phyloP scores from a whole-genome alignment of 2,888 invertebrate genomes.

The Trimorus sp. region DNA sequence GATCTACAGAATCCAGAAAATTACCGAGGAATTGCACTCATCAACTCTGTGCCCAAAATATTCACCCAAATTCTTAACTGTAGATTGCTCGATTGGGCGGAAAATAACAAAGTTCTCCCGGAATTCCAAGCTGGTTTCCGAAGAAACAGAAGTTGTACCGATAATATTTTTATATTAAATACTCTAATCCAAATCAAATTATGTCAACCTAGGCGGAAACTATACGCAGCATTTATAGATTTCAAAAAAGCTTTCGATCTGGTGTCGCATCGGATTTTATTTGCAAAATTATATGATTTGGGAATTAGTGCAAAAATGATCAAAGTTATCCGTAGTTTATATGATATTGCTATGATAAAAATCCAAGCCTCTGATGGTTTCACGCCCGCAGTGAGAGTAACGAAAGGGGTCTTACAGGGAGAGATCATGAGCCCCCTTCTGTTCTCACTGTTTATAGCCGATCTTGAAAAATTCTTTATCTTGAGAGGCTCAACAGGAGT shows the following conservation, averaged over 20 bases:
- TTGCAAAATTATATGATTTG: background rate
- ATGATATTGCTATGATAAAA: background rate
- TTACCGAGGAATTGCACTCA: too few relatives aligned
- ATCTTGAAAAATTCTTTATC: conserved; percentile 5
- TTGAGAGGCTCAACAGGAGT: background rate
- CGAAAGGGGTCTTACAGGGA: conserved; percentile 11
- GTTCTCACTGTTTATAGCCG: conserved; percentile 14
- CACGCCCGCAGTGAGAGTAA: background rate
- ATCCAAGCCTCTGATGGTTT: background rate
- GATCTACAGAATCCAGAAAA: too few relatives aligned
- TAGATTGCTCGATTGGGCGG: conserved; percentile 7
- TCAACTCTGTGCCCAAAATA: too few relatives aligned
- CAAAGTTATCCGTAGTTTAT: background rate
- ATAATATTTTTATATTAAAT: conserved; percentile 22
- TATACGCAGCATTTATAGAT: conserved; percentile 16
- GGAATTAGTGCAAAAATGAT: conserved; percentile 15
- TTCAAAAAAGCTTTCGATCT: conserved; percentile 23
- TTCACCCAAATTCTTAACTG: conserved; percentile 12
- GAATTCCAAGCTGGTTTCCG: conserved; percentile 30
- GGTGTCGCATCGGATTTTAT: conserved; percentile 2
- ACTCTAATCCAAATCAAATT: conserved; percentile 18
- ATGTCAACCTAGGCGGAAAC: conserved; percentile 4
- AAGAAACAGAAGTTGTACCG: conserved; percentile 2
- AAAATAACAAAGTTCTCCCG: background rate
- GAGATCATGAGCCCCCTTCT: conserved; percentile 21